Base-by-base conservation (phyloP, 2,797 vertebrate species). In the Phrynocephalus vlangalii region DNA sequence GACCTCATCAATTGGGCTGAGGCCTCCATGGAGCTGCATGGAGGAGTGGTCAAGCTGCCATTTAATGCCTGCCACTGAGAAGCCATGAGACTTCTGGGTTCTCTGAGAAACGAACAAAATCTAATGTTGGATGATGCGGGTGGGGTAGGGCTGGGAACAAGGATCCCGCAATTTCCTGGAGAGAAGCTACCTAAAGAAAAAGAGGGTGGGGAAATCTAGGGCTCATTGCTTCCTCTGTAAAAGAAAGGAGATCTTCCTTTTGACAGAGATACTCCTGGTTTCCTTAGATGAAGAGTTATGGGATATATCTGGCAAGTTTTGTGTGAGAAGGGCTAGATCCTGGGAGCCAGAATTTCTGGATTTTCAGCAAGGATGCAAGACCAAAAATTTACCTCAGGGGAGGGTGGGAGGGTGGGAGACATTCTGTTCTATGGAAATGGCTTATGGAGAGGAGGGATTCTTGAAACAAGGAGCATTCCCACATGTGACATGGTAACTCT, bases 1-100 rank as follows among this genome's bases (percentile, higher is more conserved):
- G 97, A 98, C 15, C 89, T 98, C 83, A 93, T 98, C 86, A 96
- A 97, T 33, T 98, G 98, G 98, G 95, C 95, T 0, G 96, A 97
- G 92, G 94, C 96, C 1, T 85, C 91, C 0, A 92, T 98, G 81
- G 98, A 98, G 94, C 96, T 98, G n/a, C 97, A 97, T 1, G 98
- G 97, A 5, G 97, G 97, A 10, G 97, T 97, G 75, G 83, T 94
- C 18, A 96, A 97, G 94, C 94, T 97, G 48, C 95, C 97, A 44
- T 97, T 97, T 73, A 97, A 97, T 79, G 97, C 97, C 85, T 98
- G 98, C 91, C 97, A 97, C 93, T 98, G 90, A 97, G 93, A 79
- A 28, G 73, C 52, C 20, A 86, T 0, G 3, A 70, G 3, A 70
- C 60, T 48, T 70, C 26, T 48, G 63, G 30, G 28, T 67, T 67